A percentile compares a stretch with the other conserved stretches of the same genome.
phyloP scores from a whole-genome alignment of 1,140 invertebrate genomes.

The Dolichoris vasculosae region DNA sequence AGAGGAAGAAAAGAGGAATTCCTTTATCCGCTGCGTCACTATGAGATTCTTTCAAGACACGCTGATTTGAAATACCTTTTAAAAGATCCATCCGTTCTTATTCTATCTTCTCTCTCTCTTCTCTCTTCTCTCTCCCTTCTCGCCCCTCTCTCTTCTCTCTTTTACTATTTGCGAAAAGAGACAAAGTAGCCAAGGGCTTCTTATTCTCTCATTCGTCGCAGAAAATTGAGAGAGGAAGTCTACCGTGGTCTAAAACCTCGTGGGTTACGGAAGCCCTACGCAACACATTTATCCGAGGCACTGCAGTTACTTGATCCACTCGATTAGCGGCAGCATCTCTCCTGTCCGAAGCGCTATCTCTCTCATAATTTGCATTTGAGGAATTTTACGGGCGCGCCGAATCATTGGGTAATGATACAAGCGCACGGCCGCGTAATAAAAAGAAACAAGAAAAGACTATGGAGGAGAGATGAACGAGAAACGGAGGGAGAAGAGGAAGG shows the following conservation, averaged over 20 bases:
- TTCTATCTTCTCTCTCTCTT: background rate
- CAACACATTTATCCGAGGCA: background rate
- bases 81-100: conserved; percentile 51
- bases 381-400: conserved; percentile 48
- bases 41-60: conserved; percentile 72
- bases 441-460: conserved; percentile 21
- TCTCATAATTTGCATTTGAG: conserved; percentile 47
- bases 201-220: conserved; percentile 22
- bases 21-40: conserved; percentile 72
- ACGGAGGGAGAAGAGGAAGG: background rate
- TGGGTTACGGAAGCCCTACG: background rate
- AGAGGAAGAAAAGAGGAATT: conserved; percentile 64
- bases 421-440: conserved; percentile 55
- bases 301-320: conserved; percentile 12
- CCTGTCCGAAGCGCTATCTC: background rate
- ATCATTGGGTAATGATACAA: conserved; percentile 53
- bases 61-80: conserved; percentile 74
- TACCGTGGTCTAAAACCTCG: conserved; percentile 2
- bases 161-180: background rate
- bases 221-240: conserved; percentile 41
- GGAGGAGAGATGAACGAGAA: background rate
- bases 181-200: background rate
- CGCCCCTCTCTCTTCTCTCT: conserved; percentile 3
- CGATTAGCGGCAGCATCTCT: conserved; percentile 16
- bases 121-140: background rate